Base-by-base conservation (phyloP, 2,888 invertebrate species). In the Phortica magna region DNA sequence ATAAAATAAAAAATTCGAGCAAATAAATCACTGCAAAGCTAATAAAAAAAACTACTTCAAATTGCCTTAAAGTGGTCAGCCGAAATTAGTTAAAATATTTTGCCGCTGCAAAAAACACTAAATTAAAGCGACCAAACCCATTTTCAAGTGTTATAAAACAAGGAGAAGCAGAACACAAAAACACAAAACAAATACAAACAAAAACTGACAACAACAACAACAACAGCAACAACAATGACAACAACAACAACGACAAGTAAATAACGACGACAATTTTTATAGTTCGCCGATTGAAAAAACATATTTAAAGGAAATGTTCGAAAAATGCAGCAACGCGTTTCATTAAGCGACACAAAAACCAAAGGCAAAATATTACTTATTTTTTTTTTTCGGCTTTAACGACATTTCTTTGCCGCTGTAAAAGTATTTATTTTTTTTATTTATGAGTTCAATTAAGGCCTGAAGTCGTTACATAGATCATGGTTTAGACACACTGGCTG, bases 251-350 rank as follows among this genome's bases (percentile, higher is more conserved):
- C 77, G 81, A 80, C 80, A 81, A 31, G 31, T 31, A 83, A 83
- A 87, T 81, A 85, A 82, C 80, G 84, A 85, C 85, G 83, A 87
- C 82, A 82, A 82, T 88, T 89, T 89, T 88, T 89, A 89, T 88
- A 89, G 87, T 76, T 83, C 82, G 88, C 83, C 89, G 87, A 85
- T 85, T 85, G 89, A 85, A 72, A 55, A 53, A 41, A 39, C 68
- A 6, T 48, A 73, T 14, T 17, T 31, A 42, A 22, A 73, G 64
- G 22, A 57, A 59, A 19, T 19, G n/a, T 14, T 22, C 42, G 31
- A 73, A 73, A 73, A 73, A 73, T 57, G 22, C 59, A 67, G 67
- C 41, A 9, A n/a, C 31, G 67, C 67, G 41, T n/a, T 42, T n/a
- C 39, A 59, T 48, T 48, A 31, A 31, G 31, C 31, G 31, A 31